phyloP scores from a whole-genome alignment of 2,888 invertebrate genomes.

The Uropetala carovei region DNA sequence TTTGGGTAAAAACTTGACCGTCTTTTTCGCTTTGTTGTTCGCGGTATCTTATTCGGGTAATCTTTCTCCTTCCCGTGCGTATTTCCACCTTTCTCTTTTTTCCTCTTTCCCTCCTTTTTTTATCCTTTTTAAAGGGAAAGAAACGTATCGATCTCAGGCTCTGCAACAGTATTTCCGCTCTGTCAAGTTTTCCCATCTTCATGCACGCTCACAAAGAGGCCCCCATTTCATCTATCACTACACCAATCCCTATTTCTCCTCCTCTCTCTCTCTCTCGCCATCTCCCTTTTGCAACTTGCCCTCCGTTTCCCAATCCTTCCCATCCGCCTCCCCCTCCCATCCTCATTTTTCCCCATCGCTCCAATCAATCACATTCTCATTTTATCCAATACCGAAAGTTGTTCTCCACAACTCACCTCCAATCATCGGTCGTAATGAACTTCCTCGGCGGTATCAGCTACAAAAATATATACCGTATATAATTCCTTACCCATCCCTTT shows the following conservation, averaged over 20 bases:
- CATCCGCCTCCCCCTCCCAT: background rate
- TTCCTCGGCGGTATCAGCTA: too few species aligned
- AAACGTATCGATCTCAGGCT: slow-evolving; percentile 15
- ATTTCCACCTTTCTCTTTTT: background rate
- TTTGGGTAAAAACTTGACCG: background rate
- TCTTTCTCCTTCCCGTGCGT: background rate
- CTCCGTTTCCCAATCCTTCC: background rate
- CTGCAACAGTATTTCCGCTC: slow-evolving; percentile 28
- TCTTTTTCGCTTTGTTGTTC: background rate
- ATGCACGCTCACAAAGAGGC: background rate
- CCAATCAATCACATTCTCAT: background rate
- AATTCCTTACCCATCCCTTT: too few species aligned
- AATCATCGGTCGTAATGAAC: too few species aligned
- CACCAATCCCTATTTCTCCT: background rate
- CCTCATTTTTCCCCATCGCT: background rate
- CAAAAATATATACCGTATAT: too few species aligned
- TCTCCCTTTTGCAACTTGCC: background rate
- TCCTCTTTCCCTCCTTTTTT: background rate
- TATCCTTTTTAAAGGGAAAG: background rate
- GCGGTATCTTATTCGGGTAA: background rate
- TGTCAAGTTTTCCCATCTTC: slow-evolving; percentile 24
- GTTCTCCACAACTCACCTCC: too few species aligned
- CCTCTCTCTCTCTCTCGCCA: background rate
- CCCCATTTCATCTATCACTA: slow-evolving; percentile 5
- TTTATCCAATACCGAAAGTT: background rate